phyloP scores from a whole-genome alignment of 2,797 vertebrate genomes.

The Ptychobarbus kaznakovi region DNA sequence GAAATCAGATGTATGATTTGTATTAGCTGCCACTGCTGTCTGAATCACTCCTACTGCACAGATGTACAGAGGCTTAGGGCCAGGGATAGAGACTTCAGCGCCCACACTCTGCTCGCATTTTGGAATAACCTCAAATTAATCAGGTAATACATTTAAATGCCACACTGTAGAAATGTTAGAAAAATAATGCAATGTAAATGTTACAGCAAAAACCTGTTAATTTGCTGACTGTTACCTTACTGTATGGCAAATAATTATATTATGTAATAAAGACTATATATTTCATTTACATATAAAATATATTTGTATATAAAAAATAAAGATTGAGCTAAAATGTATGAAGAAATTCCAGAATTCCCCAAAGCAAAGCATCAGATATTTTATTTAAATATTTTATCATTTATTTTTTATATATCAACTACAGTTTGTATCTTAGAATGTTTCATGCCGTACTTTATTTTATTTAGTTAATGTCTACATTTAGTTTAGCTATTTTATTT shows the following conservation, averaged over 20 bases:
- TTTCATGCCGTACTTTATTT: neutral
- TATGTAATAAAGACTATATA: neutral
- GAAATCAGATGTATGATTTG: conserved; percentile 56
- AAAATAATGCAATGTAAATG: conserved; percentile 8
- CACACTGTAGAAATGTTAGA: neutral
- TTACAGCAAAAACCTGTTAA: neutral
- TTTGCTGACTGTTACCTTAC: neutral
- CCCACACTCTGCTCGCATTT: conserved; percentile 24
- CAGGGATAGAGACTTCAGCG: conserved; percentile 20
- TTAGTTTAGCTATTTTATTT: neutral
- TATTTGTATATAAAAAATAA: neutral
- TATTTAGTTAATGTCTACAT: neutral
- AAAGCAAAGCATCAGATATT: neutral
- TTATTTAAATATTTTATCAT: neutral
- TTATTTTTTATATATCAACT: neutral
- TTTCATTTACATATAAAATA: neutral
- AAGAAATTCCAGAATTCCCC: neutral
- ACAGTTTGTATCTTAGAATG: neutral
- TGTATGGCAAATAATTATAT: neutral
- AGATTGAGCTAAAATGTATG: neutral
- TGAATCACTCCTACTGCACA: conserved; percentile 67
- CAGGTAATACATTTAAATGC: neutral
- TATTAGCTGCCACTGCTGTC: conserved; percentile 60
- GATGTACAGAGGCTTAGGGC: conserved; percentile 54
- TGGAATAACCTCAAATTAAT: conserved; percentile 14